Conservation (phyloP, 2,113 vertebrate genomes). For the Lasiurus borealis region DNA sequence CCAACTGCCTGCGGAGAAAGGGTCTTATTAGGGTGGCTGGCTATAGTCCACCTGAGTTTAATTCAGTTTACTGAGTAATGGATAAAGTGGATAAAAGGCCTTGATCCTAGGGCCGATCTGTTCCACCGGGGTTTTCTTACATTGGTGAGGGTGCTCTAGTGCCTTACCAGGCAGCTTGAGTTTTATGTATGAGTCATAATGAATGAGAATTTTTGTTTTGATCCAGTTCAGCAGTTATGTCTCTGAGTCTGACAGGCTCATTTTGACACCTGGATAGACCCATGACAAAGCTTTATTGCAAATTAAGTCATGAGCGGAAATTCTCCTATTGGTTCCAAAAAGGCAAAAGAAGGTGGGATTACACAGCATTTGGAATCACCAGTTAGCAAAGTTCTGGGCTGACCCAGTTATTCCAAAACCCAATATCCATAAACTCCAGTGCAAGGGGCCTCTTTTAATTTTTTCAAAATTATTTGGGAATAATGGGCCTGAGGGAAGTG, state of each 20-base stretch:
- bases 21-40: neutral
- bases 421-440: neutral
- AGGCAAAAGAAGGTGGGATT: neutral
- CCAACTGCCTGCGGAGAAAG: neutral
- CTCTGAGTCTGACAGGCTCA: neutral
- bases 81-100: neutral
- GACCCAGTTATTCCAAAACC: neutral
- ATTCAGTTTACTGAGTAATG: neutral
- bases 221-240: neutral
- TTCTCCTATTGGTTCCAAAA: neutral
- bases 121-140: neutral
- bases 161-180: neutral
- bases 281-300: neutral
- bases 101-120: neutral
- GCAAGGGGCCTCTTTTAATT: conserved; percentile 48
- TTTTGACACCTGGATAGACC: neutral
- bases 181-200: neutral
- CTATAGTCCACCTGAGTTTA: neutral
- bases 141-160: neutral
- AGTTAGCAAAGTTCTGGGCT: neutral
- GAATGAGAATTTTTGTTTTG: neutral
- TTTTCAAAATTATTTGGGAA: neutral
- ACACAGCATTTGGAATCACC: neutral
- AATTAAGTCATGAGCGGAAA: neutral
- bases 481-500: conserved; percentile 39